Evolutionary conservation across 2,797 vertebrate species (phyloP).

Genomic region (Falco cherrug): DNA sequence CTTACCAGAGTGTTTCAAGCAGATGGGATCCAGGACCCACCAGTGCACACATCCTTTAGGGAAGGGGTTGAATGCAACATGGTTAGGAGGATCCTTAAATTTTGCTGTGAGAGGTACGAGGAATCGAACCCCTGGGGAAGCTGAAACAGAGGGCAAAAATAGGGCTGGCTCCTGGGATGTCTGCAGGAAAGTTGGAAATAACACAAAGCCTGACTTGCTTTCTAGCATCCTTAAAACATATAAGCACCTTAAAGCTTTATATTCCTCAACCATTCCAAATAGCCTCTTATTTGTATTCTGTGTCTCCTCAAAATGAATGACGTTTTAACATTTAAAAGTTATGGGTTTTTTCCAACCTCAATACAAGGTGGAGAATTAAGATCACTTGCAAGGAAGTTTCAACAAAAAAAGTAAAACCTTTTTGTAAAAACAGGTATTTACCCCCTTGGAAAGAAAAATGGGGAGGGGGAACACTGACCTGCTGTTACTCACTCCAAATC

Average conservation of each 20-base stretch:
- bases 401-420: neutral
- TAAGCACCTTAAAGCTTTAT: neutral
- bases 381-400: neutral
- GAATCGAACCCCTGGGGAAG: neutral
- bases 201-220: neutral
- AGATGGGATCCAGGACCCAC: neutral
- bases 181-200: neutral
- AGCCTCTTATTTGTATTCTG: neutral
- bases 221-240: neutral
- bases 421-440: neutral
- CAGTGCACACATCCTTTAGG: fast-evolving
- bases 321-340: neutral
- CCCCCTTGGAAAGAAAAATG: neutral
- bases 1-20: fast-evolving
- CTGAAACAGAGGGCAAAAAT: neutral
- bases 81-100: neutral
- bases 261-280: neutral
- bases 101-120: neutral
- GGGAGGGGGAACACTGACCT: no score
- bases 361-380: neutral
- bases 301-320: neutral
- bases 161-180: neutral
- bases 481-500: neutral
- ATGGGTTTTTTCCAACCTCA: neutral
- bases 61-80: neutral